Conservation (phyloP, 1,140 invertebrate genomes). For the Zaprionus gabonicus region DNA sequence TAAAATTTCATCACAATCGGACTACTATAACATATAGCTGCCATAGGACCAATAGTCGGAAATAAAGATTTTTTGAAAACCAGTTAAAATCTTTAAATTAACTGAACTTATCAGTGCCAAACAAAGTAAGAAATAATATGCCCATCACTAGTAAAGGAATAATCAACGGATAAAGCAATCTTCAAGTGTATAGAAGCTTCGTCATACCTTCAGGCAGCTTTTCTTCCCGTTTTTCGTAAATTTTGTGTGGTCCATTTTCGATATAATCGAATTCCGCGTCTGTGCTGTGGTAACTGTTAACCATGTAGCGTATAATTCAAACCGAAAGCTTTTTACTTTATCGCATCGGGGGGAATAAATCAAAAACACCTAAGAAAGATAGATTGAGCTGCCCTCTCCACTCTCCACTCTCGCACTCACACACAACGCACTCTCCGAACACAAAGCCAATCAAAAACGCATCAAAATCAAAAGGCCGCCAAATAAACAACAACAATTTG, state of each 20-base stretch:
- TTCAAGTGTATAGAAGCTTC: too few relatives aligned
- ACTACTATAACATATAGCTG: too few relatives aligned
- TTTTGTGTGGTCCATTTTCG: constrained; percentile 43
- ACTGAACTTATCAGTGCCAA: too few relatives aligned
- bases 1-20: too few relatives aligned
- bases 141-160: too few relatives aligned
- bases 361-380: constrained; percentile 47
- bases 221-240: not conserved
- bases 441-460: constrained; percentile 75
- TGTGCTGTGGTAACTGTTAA: constrained; percentile 54
- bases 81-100: too few relatives aligned
- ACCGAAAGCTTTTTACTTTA: constrained; percentile 79
- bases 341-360: constrained; percentile 72
- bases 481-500: constrained; percentile 78
- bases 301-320: constrained; percentile 72
- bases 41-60: too few relatives aligned
- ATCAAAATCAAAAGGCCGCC: constrained; percentile 75
- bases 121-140: too few relatives aligned
- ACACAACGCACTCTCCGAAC: constrained; percentile 19
- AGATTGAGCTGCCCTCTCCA: not conserved
- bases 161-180: too few relatives aligned
- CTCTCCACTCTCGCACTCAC: not conserved
- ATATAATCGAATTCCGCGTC: constrained; percentile 19
- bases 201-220: too few relatives aligned
- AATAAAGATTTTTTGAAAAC: too few relatives aligned